Conservation (phyloP, 35 echinoderm and acorn worm species). For the Acanthaster planci region DNA sequence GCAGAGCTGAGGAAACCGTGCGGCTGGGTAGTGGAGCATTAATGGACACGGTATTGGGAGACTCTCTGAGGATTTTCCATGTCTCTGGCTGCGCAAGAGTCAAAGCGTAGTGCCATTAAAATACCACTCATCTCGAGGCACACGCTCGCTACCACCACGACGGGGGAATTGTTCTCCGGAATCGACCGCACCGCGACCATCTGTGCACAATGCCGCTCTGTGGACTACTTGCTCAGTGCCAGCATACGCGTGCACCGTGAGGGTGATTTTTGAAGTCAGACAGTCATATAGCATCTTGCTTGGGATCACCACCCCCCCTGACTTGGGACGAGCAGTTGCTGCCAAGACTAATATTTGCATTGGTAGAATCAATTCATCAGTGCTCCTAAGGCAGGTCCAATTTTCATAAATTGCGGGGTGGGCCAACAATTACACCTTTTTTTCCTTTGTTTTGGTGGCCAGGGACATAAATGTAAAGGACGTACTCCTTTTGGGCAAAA, state of each 20-base stretch:
- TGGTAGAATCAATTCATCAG: constrained; percentile 2
- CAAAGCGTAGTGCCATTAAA: constrained; percentile 22
- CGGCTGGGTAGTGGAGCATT: neutral
- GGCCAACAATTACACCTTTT: neutral
- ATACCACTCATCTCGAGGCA: constrained; percentile 27
- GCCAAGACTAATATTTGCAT: constrained; percentile 23
- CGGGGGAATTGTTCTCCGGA: constrained; percentile 11
- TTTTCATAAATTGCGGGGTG: constrained; percentile 3
- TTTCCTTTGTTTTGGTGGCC: too few species aligned
- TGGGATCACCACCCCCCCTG: neutral
- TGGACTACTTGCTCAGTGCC: neutral
- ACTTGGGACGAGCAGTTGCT: neutral
- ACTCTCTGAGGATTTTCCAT: neutral
- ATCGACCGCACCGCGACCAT: constrained; percentile 7
- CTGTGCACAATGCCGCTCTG: neutral
- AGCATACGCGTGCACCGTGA: neutral
- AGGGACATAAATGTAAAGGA: too few species aligned
- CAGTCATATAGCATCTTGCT: neutral
- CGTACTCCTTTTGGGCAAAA: too few species aligned
- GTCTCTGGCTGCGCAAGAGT: neutral
- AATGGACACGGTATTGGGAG: neutral
- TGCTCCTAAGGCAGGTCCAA: neutral
- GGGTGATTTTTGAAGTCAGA: constrained; percentile 15
- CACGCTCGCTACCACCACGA: neutral
- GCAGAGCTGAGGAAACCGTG: neutral